Evolutionary conservation across 2,113 vertebrate genomes (phyloP), one percentile per base, ranked within the genome.

Genomic region (Gnathonemus echidnorhynchus): DNA sequence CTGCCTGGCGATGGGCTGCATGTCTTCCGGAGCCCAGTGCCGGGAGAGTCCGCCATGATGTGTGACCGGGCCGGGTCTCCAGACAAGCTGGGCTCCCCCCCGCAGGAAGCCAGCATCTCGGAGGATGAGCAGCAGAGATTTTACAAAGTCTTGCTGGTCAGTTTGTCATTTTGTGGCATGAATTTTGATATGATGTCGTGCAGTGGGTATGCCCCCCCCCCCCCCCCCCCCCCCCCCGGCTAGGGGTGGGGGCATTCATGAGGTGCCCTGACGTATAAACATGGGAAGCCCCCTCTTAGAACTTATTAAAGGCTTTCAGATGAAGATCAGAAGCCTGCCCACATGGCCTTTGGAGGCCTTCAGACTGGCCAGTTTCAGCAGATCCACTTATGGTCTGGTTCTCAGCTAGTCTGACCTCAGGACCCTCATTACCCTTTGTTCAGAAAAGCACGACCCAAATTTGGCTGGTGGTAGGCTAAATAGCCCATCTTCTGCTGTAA

Each of bases 61-160:
- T 95, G 92, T 90, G 92, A 93, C 91, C 93, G 94, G 50, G 89
- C 91, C 13, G 94, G 90, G 10, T 93, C 95, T 90, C 91, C 91
- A 90, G 94, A 95, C 91, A 94, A 91, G 88, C 93, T 92, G 90
- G 93, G 31, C 87, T 93, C 90, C 91, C 93, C 89, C 88, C 90
- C 77, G 86, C 88, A 91, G 35, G 24, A 90, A 91, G 91, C 93
- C 90, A 91, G 0, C 84, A 91, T 87, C 3, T 83, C 90, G 0
- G 90, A 93, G 24, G 93, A 94, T 56, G 93, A 95, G 52, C 95
- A 96, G 91, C 95, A 96, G 91, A 96, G 94, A 88, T 95, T 97
- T 93, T 97, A 96, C 91, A 95, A 96, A 89, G 94, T 97, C 53
- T 94, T 97, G 53, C 91, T 97, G 95, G 97, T 98, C 95, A 95